Evolutionary conservation across 2,797 vertebrate species (phyloP).

Genomic region (Anas capensis): DNA sequence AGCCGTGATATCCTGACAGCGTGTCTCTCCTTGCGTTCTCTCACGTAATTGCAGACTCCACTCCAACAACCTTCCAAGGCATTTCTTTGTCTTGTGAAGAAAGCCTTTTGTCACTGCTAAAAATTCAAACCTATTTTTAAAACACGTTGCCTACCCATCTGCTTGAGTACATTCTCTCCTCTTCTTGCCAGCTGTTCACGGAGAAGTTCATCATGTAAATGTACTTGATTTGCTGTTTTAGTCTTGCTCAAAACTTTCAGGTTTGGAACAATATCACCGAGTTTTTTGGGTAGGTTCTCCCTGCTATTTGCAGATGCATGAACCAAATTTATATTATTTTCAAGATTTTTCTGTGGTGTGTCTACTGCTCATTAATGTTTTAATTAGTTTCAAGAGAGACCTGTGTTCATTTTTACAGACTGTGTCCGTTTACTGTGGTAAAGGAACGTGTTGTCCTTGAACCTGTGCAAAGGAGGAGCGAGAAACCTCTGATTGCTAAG

Average conservation of each 20-base stretch:
- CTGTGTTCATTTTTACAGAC: neutral
- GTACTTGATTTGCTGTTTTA: neutral
- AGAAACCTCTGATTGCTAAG: neutral
- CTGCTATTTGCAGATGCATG: neutral
- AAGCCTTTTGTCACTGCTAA: conserved; percentile 39
- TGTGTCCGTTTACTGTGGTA: neutral
- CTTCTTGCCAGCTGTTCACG: conserved; percentile 11
- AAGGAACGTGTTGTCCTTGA: neutral
- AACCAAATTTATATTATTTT: neutral
- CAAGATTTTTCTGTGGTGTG: neutral
- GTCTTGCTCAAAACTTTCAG: neutral
- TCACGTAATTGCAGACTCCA: neutral
- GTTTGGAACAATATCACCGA: neutral
- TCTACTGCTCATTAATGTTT: neutral
- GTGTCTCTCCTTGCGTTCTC: neutral
- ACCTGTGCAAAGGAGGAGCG: neutral
- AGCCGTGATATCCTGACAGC: neutral
- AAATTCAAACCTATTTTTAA: conserved; percentile 46
- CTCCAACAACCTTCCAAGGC: neutral
- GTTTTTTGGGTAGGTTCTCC: neutral
- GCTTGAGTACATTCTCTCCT: conserved; percentile 27
- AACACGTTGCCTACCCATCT: neutral
- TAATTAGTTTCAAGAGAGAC: neutral
- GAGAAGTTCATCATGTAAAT: neutral
- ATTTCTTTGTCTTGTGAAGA: conserved; percentile 38